Conservation (phyloP, 1,140 invertebrate genomes). For the Scaptomyza montana region DNA sequence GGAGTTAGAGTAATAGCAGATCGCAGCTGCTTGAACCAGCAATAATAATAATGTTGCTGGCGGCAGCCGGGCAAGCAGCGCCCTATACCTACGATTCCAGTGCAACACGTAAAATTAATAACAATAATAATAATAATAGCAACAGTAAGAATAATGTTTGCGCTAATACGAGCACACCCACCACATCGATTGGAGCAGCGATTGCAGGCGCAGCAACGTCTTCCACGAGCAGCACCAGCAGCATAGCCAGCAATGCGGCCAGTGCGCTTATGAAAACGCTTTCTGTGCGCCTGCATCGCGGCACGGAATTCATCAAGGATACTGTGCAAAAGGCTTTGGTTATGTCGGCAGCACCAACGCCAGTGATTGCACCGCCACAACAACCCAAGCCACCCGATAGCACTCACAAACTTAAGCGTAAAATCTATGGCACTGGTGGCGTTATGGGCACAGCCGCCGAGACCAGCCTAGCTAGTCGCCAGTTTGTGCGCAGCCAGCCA, state of each 20-base stretch:
- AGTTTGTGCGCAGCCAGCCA: slow-evolving; percentile 12
- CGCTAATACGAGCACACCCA: slow-evolving; percentile 69
- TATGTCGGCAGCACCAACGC: slow-evolving; percentile 61
- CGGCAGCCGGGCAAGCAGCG: slow-evolving; percentile 66
- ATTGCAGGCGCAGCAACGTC: slow-evolving; percentile 44
- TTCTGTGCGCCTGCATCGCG: slow-evolving; percentile 84
- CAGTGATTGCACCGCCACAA: slow-evolving; percentile 10
- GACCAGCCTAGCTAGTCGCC: slow-evolving; percentile 14
- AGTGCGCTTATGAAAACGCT: slow-evolving; percentile 79
- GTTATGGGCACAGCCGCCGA: slow-evolving; percentile 39
- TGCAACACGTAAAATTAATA: slow-evolving; percentile 44
- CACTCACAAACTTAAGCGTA: slow-evolving; percentile 51
- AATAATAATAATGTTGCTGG: slow-evolving; percentile 65
- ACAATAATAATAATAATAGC: slow-evolving; percentile 45
- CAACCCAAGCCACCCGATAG: slow-evolving; percentile 8
- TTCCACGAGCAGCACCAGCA: too few species aligned
- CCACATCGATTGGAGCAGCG: slow-evolving; percentile 22
- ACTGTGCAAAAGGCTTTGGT: slow-evolving; percentile 83
- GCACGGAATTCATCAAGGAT: slow-evolving; percentile 85
- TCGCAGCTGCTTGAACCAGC: slow-evolving; percentile 22
- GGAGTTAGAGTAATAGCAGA: slow-evolving; percentile 8
- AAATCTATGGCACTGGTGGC: slow-evolving; percentile 56
- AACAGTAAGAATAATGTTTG: slow-evolving; percentile 23
- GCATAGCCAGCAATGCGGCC: slow-evolving; percentile 43
- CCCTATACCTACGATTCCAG: slow-evolving; percentile 51